A percentile compares a stretch with the other conserved stretches of the same genome.
Evolutionary conservation across 2,113 vertebrate species (phyloP).

Genomic region (Antechinus stuartii): DNA sequence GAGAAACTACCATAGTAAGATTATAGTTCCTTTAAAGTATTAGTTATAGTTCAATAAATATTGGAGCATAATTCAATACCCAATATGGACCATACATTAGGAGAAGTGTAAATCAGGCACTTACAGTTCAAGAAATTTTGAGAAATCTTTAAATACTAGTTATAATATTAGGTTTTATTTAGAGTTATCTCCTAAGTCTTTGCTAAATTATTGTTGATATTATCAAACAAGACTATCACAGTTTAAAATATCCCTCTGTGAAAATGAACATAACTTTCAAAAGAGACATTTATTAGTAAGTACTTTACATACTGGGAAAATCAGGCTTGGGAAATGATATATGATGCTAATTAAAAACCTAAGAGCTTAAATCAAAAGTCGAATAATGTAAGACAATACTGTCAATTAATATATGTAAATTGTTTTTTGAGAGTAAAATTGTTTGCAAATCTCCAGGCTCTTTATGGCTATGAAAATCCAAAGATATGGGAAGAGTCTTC

Average conservation of each 20-base stretch:
- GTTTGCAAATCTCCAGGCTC: conserved; percentile 45
- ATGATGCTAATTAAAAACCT: neutral
- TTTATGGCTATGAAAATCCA: conserved; percentile 47
- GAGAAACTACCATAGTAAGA: neutral
- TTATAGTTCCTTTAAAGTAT: neutral
- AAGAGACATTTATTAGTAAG: neutral
- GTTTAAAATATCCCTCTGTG: conserved; percentile 5
- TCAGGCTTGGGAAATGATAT: neutral
- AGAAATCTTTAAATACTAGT: neutral
- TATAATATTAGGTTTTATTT: neutral
- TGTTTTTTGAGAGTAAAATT: conserved; percentile 35
- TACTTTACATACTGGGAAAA: neutral
- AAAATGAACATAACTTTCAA: neutral
- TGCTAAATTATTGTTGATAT: neutral
- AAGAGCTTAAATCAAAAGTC: conserved; percentile 10
- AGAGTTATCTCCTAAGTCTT: conserved; percentile 12
- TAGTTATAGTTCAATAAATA: neutral
- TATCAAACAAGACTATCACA: neutral
- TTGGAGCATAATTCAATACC: neutral
- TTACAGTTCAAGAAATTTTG: conserved; percentile 10
- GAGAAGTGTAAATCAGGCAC: neutral
- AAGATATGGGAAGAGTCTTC: neutral
- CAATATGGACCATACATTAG: neutral
- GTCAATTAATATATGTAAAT: conserved; percentile 18
- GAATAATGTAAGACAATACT: conserved; percentile 11